These are phyloP conservation scores for Meda fulgida DNA, from an alignment of 2,797 vertebrate species.

Conservation along the genomic window DNA sequence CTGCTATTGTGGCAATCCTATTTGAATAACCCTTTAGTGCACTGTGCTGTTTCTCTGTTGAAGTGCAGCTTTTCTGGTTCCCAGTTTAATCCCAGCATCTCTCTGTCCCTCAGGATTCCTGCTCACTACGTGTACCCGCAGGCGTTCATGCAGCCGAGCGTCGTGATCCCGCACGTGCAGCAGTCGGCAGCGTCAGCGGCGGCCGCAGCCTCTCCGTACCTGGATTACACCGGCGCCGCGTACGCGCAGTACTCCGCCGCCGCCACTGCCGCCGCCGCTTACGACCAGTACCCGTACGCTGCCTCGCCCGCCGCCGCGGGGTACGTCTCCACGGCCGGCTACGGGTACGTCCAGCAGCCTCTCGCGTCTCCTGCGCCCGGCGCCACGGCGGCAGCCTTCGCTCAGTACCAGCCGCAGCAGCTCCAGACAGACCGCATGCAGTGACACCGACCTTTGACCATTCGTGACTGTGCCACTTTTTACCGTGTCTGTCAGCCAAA, in stretches of 20 bases:
- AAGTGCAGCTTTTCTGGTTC: not conserved
- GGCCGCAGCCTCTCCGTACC: conserved; percentile 91
- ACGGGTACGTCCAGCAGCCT: conserved; percentile 95
- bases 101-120: conserved; percentile 89
- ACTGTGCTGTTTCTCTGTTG: conserved; percentile 27
- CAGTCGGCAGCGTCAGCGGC: conserved; percentile 76
- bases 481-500: conserved; percentile 76
- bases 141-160: conserved; percentile 93
- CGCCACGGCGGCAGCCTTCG: conserved; percentile 81
- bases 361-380: conserved; percentile 86
- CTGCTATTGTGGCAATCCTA: conserved; percentile 89
- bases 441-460: conserved; percentile 65
- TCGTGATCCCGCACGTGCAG: conserved; percentile 92
- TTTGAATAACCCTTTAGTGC: conserved; percentile 76
- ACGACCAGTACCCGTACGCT: conserved; percentile 95
- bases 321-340: conserved; percentile 90
- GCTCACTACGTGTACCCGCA: conserved; percentile 97
- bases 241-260: conserved; percentile 91
- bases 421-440: conserved; percentile 96
- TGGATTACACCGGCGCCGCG: conserved; percentile 93
- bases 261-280: conserved; percentile 81
- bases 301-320: conserved; percentile 90
- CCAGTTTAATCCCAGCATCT: conserved; percentile 60
- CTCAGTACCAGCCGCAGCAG: conserved; percentile 88
- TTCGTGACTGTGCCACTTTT: conserved; percentile 45